Base-by-base conservation (phyloP, 2,888 invertebrate species). In the Adelphocoris suturalis region DNA sequence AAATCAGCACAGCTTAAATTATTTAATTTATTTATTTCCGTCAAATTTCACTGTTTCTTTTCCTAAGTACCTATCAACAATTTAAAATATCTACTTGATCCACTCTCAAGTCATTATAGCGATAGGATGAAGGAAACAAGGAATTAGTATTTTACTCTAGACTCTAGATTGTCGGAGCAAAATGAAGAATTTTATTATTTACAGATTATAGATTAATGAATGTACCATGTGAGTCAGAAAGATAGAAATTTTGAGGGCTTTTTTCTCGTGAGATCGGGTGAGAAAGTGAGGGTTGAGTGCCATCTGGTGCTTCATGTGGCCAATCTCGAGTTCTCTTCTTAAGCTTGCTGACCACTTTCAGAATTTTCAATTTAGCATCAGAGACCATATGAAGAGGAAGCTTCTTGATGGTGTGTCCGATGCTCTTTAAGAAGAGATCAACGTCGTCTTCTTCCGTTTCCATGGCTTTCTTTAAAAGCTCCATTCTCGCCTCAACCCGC, bases 401-500 rank as follows among this genome's bases (percentile, higher is more conserved):
- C 52, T 90, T 90, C 57, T 78, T 90, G 16, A 90, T 55, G 37
- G 90, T 75, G 14, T 48, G 57, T 46, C 85, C 90, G 75, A 86
- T 90, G 55, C 90, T 90, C 76, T 57, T 90, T 16, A 86, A 52
- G 78, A 90, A 90, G 47, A 90, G 75, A 82, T 86, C 86, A 47
- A 90, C 52, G 9, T 90, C 90, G 76, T 90, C 90, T 86, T 86
- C 90, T 76, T 76, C 76, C 76, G 76, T 76, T 76, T 76, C 76
- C 76, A 76, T 23, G 76, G 27, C 76, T 76, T 76, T 76, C 76
- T 76, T 76, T 76, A 76, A 76, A 76, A 76, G 76, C 76, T 23
- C 76, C 76, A 76, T 76, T 76, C 76, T 76, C 16, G 76, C 27
- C 76, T 76, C 76, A 76, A 27, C 76, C 76, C 76, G 76, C 37